Percentiles rank a stretch among this genome's conserved stretches.
phyloP scores from a whole-genome alignment of 53 echinoderm and acorn worm genomes.

The Echinometra lucunter region DNA sequence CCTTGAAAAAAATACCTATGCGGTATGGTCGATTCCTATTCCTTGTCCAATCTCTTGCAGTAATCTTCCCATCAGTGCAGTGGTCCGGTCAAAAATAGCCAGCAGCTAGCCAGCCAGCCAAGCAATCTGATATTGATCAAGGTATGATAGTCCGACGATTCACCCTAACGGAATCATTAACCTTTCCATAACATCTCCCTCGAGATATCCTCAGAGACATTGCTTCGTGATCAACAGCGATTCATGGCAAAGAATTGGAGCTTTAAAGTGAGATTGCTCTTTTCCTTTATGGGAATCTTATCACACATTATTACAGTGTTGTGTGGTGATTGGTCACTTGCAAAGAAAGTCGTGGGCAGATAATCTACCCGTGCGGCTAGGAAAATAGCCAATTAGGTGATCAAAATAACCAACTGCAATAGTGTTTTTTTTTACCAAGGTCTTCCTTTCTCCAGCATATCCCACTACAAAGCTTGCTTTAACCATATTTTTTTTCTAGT shows the following conservation, averaged over 20 bases:
- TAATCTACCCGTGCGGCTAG: no score
- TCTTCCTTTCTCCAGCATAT: no score
- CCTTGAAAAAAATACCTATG: neutral
- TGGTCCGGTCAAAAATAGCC: neutral
- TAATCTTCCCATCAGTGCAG: neutral
- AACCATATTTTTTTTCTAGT: no score
- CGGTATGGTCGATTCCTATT: neutral
- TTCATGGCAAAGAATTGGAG: neutral
- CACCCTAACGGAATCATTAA: conserved; percentile 30
- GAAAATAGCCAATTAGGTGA: no score
- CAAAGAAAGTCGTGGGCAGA: no score
- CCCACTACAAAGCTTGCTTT: no score
- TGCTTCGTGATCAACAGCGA: conserved; percentile 7
- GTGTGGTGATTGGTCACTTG: no score
- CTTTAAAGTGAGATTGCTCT: neutral
- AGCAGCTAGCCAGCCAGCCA: neutral
- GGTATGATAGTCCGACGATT: neutral
- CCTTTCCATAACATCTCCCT: neutral
- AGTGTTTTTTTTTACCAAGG: no score
- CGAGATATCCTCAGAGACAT: neutral
- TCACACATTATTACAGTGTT: no score
- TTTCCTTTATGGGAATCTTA: no score
- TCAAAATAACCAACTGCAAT: no score
- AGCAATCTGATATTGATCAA: conserved; percentile 8
- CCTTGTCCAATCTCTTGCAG: neutral